A percentile compares a stretch with the other conserved stretches of the same genome.
phyloP scores from a whole-genome alignment of 2,888 invertebrate genomes.

The Amblyteles armatorius region DNA sequence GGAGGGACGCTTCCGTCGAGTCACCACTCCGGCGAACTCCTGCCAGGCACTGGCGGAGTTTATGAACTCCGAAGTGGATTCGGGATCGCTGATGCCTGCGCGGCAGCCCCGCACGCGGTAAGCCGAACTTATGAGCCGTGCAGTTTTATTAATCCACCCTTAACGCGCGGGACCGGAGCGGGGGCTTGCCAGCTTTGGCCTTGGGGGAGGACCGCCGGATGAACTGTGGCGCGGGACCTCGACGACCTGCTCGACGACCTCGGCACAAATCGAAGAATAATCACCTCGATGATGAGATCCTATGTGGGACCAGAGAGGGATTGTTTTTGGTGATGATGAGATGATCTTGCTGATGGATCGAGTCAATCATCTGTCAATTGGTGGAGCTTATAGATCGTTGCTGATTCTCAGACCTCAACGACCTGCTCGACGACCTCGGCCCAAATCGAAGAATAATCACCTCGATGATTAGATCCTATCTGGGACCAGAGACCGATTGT shows the following conservation, averaged over 20 bases:
- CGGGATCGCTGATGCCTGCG: neutral
- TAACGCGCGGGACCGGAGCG: conserved; percentile 12
- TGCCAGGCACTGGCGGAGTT: neutral
- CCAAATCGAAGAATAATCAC: conserved; percentile 43
- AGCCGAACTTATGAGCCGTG: conserved; percentile 69
- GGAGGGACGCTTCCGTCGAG: conserved; percentile 72
- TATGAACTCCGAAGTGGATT: conserved; percentile 2
- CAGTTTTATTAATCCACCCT: conserved; percentile 68
- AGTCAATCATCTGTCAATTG: neutral
- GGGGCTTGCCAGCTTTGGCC: conserved; percentile 3
- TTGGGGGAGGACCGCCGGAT: conserved; percentile 1
- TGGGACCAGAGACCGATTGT: neutral
- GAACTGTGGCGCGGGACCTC: conserved; percentile 37
- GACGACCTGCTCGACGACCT: conserved; percentile 31
- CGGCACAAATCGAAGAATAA: conserved; percentile 37
- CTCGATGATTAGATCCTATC: conserved; percentile 39
- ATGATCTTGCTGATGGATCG: neutral
- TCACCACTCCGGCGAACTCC: conserved; percentile 64
- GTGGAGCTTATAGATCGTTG: neutral
- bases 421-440: conserved; percentile 26
- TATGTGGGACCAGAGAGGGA: neutral
- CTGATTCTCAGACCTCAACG: no score
- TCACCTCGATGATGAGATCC: conserved; percentile 40
- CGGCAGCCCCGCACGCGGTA: conserved; percentile 47
- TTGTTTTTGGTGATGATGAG: neutral